Evolutionary conservation across 1,140 invertebrate genomes (phyloP), one percentile per base, ranked within the genome.

Genomic region (Sarcophaga bullata): DNA sequence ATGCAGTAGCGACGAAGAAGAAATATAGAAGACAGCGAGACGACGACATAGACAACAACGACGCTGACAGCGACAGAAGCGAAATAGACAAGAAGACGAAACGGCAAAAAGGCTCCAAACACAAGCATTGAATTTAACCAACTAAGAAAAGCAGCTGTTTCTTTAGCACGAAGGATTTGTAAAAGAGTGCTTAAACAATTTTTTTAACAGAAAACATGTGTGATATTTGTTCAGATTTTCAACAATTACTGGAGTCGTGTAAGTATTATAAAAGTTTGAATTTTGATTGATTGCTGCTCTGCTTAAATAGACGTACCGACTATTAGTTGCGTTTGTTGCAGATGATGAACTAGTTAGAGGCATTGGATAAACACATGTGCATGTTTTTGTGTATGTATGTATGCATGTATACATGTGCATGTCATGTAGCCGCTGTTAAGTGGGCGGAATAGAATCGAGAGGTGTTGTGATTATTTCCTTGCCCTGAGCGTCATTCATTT

Each of bases 171-270:
- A 50, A 48, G 73, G 73, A 48, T 75, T 75, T 75, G 47, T 15
- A 37, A 75, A 73, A 73, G 4, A 37, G 8, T 13, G 19, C 19
- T n/a, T 15, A 73, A 13, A 46, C 19, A 7, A 48, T 48, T 46
- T 48, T 15, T 49, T 54, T 80, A 80, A 82, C 13, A 25, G 72
- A 54, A 83, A 84, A 72, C 91, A 95, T 95, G 94, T 95, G 94
- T 92, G 94, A 95, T 94, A 93, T 94, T 92, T 95, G 94, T 92
- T 93, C 93, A 85, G 94, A 95, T 90, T 95, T 95, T 92, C 92
- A 94, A 90, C 93, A 95, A 91, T 93, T 95, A 91, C 92, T 95
- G 91, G 91, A 94, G 88, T 93, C 94, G 89, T 95, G 94, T 95
- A 93, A 94, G 94, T 92, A 89, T 58, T 58, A 46, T n/a, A n/a